Conservation (phyloP, 2,113 vertebrate genomes). For the Pelecanoides urinatrix region DNA sequence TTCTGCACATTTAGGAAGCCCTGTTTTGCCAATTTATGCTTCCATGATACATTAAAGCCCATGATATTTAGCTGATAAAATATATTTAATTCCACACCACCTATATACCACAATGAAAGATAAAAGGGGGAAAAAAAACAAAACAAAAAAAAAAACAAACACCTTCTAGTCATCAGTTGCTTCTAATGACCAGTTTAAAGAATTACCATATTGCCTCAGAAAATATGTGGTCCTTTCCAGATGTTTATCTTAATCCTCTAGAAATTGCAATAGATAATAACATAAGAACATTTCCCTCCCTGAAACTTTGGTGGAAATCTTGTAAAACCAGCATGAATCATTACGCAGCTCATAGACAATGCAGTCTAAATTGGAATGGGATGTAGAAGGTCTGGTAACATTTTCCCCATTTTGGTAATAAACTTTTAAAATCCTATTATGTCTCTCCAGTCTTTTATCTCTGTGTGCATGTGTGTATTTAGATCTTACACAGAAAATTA, state of each 20-base stretch:
- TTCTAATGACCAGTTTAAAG: background rate
- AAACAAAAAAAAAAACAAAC: too few relatives aligned
- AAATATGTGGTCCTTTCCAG: background rate
- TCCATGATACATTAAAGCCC: background rate
- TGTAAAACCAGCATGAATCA: background rate
- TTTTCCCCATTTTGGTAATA: background rate
- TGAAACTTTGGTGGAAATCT: background rate
- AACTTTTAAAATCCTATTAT: background rate
- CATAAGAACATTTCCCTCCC: background rate
- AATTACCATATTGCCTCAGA: background rate
- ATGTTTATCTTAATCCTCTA: background rate
- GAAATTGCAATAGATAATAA: background rate
- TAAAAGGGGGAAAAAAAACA: rapidly evolving
- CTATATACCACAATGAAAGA: background rate
- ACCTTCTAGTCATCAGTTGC: background rate
- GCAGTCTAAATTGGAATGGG: background rate
- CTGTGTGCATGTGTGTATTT: background rate
- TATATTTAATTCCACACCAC: background rate
- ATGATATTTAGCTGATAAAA: background rate
- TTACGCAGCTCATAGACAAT: background rate
- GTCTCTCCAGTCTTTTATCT: background rate
- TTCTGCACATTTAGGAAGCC: background rate
- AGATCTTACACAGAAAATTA: background rate
- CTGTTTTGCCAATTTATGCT: background rate
- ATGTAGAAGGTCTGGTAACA: background rate